Conservation (phyloP, 2,888 invertebrate genomes). For the Mesorhabditis spiculigera region DNA sequence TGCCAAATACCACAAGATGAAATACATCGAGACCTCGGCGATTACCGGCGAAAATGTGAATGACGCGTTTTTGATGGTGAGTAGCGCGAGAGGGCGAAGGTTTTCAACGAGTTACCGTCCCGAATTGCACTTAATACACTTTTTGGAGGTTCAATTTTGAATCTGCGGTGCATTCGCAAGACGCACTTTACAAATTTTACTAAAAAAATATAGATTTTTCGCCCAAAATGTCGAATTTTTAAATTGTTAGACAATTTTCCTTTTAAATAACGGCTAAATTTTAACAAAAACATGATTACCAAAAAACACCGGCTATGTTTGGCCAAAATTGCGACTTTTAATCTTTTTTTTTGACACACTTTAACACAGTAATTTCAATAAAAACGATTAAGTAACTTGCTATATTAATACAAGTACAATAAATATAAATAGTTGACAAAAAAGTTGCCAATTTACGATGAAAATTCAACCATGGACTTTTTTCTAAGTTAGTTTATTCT, state of each 20-base stretch:
- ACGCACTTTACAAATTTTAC: neutral
- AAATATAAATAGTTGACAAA: too few species aligned
- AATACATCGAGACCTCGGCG: constrained; percentile 93
- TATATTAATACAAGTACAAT: too few species aligned
- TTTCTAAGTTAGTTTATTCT: too few species aligned
- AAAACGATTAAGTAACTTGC: too few species aligned
- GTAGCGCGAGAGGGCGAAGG: constrained; percentile 31
- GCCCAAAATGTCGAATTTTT: neutral
- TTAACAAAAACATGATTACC: neutral
- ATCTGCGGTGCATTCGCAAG: neutral
- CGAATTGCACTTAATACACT: constrained; percentile 25
- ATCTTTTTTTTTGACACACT: too few species aligned
- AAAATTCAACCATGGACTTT: too few species aligned
- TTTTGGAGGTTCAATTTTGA: neutral
- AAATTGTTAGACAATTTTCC: neutral
- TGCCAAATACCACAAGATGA: constrained; percentile 84
- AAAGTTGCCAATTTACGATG: too few species aligned
- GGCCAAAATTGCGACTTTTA: too few species aligned
- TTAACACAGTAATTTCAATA: too few species aligned
- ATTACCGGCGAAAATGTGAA: constrained; percentile 69
- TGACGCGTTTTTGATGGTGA: constrained; percentile 52
- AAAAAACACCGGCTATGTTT: too few species aligned
- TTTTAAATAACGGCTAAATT: neutral
- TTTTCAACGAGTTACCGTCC: constrained; percentile 30
- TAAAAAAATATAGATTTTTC: neutral